Percentiles rank a stretch among this genome's conserved stretches.
Evolutionary conservation across 37 sponge, comb jelly and placozoan species (phyloP).

Genomic region (Bolinopsis microptera): DNA sequence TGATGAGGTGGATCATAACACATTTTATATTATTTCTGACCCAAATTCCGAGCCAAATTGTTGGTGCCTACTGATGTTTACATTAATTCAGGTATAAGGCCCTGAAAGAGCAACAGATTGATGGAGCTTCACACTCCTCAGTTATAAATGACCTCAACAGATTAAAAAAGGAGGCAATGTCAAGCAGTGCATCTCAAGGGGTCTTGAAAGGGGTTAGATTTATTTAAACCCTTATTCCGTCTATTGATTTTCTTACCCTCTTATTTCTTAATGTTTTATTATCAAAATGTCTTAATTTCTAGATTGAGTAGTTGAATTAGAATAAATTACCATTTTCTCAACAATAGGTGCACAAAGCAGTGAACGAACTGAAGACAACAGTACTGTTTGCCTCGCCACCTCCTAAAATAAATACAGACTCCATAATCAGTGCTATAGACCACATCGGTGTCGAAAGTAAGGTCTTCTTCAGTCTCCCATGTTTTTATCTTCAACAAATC

Average conservation of each 20-base stretch:
- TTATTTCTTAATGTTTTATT: too few species aligned
- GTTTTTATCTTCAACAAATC: too few species aligned
- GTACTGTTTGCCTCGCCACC: not conserved
- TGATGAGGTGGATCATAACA: too few species aligned
- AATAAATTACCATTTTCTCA: too few species aligned
- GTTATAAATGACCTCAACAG: not conserved
- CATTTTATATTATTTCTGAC: too few species aligned
- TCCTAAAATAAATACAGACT: not conserved
- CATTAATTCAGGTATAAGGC: not conserved
- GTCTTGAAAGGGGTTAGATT: too few species aligned
- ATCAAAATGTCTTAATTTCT: too few species aligned
- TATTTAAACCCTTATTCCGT: too few species aligned
- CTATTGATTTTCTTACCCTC: too few species aligned
- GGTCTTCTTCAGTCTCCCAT: not conserved
- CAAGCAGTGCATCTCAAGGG: not conserved
- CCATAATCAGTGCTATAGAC: not conserved
- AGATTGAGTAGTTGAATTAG: too few species aligned
- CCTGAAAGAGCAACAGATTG: not conserved
- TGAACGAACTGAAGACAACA: not conserved
- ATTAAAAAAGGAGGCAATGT: not conserved
- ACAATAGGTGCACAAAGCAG: constrained; percentile 10
- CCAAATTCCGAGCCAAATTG: too few species aligned
- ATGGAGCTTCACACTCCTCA: not conserved
- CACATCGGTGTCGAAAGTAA: constrained; percentile 32
- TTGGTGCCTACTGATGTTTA: too few species aligned